phyloP scores from a whole-genome alignment of 2,888 invertebrate genomes.

The Epirrita christyi region DNA sequence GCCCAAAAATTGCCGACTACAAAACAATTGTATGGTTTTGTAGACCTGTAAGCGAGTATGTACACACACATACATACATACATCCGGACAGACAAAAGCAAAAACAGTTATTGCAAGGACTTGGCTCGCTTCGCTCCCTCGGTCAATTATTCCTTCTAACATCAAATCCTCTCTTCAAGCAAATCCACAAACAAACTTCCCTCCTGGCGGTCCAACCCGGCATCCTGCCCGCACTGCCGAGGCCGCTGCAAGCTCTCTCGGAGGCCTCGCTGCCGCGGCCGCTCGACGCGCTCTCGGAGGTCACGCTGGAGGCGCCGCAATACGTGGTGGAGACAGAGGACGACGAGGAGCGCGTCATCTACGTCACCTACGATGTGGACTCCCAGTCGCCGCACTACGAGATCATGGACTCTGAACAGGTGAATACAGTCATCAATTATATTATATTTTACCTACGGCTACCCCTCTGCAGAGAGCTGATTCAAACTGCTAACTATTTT shows the following conservation, averaged over 20 bases:
- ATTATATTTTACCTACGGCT: too few species aligned
- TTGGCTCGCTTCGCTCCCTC: too few species aligned
- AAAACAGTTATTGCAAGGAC: too few species aligned
- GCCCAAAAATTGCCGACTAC: too few species aligned
- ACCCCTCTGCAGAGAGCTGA: too few species aligned
- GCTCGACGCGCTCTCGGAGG: conserved; percentile 2
- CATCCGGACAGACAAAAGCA: too few species aligned
- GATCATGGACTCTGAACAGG: conserved; percentile 65
- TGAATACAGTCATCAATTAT: conserved; percentile 19
- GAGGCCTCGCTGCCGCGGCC: background rate
- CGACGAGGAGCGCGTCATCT: conserved; percentile 67
- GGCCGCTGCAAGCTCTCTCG: background rate
- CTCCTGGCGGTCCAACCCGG: conserved; percentile 52
- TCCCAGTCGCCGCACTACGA: conserved; percentile 55
- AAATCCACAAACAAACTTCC: conserved; percentile 67
- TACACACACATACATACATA: too few species aligned
- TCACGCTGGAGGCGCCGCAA: conserved; percentile 14
- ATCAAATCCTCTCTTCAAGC: conserved; percentile 41
- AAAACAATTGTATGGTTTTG: too few species aligned
- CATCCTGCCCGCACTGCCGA: background rate
- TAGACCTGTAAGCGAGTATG: too few species aligned
- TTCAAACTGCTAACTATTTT: too few species aligned
- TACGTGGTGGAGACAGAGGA: conserved; percentile 39
- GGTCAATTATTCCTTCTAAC: too few species aligned
- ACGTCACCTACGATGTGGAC: conserved; percentile 72